Base-by-base conservation (phyloP, 2,888 invertebrate genomes). In the Thecophora atra region DNA sequence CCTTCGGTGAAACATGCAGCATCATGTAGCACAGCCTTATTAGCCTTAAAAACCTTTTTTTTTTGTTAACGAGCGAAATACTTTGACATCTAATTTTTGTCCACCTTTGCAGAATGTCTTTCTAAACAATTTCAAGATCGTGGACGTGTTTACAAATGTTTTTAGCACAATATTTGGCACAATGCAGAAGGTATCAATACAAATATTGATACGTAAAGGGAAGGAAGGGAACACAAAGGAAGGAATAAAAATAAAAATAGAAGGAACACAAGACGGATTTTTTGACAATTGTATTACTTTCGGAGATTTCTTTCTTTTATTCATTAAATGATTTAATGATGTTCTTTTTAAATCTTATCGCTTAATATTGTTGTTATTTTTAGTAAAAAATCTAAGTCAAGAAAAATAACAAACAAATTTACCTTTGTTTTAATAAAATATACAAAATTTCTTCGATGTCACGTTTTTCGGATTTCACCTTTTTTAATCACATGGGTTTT, bases 51-150 rank as follows among this genome's bases (percentile, higher is more conserved):
- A 37, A 37, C 37, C 37, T 6, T 37, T 37, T 1, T 37, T 37
- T 6, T 37, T 37, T 82, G 83, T 82, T 83, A 83, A 83, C 82
- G 80, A 78, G 78, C 79, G 78, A 80, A 80, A 80, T 81, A 78
- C 78, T 81, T 78, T 82, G 82, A 84, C 81, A 80, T 83, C 83
- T 82, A 56, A 42, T 68, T 68, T 42, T 58, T 47, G 47, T 17
- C 24, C 26, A 58, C 58, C 28, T 28, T 28, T 6, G 70, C 15
- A 42, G 44, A 21, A 21, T 6, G 19, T 30, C 13, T 52, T 28
- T 30, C 30, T 30, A n/a, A 28, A 42, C 56, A 30, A 21, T 24
- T 64, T 44, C 44, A 24, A 15, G 47, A 24, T 28, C 54, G 54
- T 15, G 62, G 37, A 67, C 19, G 60, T 73, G 83, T 83, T 84